phyloP scores from a whole-genome alignment of 2,888 invertebrate species.

The Caenorhabditis drosophilae region DNA sequence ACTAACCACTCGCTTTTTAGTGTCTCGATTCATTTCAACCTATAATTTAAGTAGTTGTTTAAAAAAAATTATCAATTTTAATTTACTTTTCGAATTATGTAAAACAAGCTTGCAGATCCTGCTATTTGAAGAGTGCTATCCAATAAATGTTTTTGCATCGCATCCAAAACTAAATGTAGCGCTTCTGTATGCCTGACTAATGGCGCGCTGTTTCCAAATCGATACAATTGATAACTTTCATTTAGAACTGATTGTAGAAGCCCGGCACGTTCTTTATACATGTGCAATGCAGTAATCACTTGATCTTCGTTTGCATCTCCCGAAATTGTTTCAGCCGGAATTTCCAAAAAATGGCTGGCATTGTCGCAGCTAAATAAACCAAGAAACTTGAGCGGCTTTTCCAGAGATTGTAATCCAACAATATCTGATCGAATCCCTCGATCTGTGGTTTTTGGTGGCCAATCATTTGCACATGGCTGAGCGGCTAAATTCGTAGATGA shows the following conservation, averaged over 20 bases:
- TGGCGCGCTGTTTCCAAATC: conserved; percentile 62
- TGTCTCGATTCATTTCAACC: conserved; percentile 63
- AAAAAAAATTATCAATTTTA: not conserved
- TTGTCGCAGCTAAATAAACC: conserved; percentile 90
- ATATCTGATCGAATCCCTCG: conserved; percentile 75
- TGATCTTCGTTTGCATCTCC: conserved; percentile 58
- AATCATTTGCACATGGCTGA: conserved; percentile 74
- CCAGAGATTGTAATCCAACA: conserved; percentile 82
- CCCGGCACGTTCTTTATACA: conserved; percentile 84
- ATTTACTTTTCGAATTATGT: conserved; percentile 52
- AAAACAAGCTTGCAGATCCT: conserved; percentile 57
- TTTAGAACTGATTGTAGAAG: conserved; percentile 84
- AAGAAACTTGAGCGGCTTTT: conserved; percentile 83
- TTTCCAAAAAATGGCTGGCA: conserved; percentile 87
- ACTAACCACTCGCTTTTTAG: conserved; percentile 60
- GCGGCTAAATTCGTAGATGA: conserved; percentile 94
- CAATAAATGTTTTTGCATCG: conserved; percentile 85
- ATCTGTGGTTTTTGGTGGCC: conserved; percentile 18
- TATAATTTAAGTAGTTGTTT: not conserved
- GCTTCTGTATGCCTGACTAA: conserved; percentile 60
- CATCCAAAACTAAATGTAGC: conserved; percentile 79
- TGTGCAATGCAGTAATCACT: conserved; percentile 81
- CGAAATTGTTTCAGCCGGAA: conserved; percentile 77
- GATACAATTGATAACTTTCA: conserved; percentile 77
- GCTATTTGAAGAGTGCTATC: conserved; percentile 88